These are phyloP conservation scores for Euleptes europaea DNA, from an alignment of 2,113 vertebrate genomes.

Conservation along the genomic window DNA sequence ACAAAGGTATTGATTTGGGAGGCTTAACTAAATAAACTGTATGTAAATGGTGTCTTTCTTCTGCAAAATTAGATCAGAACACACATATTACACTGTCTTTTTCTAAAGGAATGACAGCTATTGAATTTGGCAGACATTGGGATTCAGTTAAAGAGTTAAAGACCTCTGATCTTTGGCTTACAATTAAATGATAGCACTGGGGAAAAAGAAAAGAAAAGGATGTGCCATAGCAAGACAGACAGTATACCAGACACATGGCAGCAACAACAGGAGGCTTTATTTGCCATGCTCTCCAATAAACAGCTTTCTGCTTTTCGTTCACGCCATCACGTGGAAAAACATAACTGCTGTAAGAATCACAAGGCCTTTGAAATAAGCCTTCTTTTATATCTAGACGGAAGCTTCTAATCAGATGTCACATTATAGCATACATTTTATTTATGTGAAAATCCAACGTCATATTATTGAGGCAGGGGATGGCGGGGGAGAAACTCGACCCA, in stretches of 20 bases:
- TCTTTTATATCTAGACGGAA: not conserved
- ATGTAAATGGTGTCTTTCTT: slow-evolving; percentile 99
- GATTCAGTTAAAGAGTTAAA: slow-evolving; percentile 99
- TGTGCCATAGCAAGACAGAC: slow-evolving; percentile 63
- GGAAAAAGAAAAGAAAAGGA: slow-evolving; percentile 53
- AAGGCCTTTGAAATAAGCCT: not conserved
- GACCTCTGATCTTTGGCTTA: slow-evolving; percentile 93
- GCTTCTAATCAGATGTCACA: not conserved
- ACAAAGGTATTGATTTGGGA: slow-evolving; percentile 97
- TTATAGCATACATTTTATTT: not conserved
- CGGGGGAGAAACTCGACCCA: too few relatives aligned
- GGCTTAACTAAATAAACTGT: slow-evolving; percentile 98
- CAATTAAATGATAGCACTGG: slow-evolving; percentile 81
- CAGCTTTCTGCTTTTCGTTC: not conserved
- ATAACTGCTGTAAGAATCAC: not conserved
- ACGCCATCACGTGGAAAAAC: not conserved
- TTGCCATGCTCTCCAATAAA: slow-evolving; percentile 24
- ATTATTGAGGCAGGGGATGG: too few relatives aligned
- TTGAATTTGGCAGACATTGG: slow-evolving; percentile 97
- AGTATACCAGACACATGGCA: slow-evolving; percentile 57
- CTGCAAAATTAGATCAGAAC: slow-evolving; percentile 97
- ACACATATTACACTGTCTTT: slow-evolving; percentile 93
- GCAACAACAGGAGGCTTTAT: slow-evolving; percentile 61
- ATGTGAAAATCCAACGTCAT: not conserved
- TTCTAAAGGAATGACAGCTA: slow-evolving; percentile 91